Evolutionary conservation across 2,888 invertebrate species (phyloP).

Genomic region (Erpobdella octoculata): DNA sequence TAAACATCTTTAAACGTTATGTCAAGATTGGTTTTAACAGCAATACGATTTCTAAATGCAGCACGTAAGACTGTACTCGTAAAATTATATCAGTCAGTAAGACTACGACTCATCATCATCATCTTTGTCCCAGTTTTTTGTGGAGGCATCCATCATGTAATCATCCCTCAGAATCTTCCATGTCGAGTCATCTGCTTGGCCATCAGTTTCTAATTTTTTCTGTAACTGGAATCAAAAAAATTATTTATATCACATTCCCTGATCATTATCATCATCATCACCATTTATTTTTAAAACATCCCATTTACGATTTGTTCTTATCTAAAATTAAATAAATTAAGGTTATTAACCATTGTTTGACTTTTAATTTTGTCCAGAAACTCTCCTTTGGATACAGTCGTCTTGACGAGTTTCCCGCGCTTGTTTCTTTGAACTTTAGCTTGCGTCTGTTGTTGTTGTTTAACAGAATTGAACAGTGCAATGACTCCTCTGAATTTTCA

Average conservation of each 20-base stretch:
- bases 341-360: too few relatives aligned
- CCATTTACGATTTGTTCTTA: too few relatives aligned
- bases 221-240: too few relatives aligned
- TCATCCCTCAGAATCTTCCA: not conserved
- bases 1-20: too few relatives aligned
- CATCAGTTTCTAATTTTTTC: not conserved
- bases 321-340: too few relatives aligned
- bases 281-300: too few relatives aligned
- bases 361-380: not conserved
- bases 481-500: conserved; percentile 69
- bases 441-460: conserved; percentile 72
- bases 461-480: conserved; percentile 82
- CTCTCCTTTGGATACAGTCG: not conserved
- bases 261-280: too few relatives aligned
- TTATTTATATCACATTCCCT: too few relatives aligned
- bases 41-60: too few relatives aligned
- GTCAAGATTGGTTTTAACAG: too few relatives aligned
- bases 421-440: conserved; percentile 39
- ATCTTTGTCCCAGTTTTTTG: not conserved
- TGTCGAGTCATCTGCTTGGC: not conserved
- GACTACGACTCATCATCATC: conserved; percentile 6
- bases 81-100: too few relatives aligned
- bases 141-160: not conserved
- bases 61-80: too few relatives aligned
- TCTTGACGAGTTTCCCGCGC: conserved; percentile 12